Percentiles rank a stretch among this genome's conserved stretches.
Evolutionary conservation across 2,113 vertebrate genomes (phyloP).

Genomic region (Tychaedon coryphoeus): DNA sequence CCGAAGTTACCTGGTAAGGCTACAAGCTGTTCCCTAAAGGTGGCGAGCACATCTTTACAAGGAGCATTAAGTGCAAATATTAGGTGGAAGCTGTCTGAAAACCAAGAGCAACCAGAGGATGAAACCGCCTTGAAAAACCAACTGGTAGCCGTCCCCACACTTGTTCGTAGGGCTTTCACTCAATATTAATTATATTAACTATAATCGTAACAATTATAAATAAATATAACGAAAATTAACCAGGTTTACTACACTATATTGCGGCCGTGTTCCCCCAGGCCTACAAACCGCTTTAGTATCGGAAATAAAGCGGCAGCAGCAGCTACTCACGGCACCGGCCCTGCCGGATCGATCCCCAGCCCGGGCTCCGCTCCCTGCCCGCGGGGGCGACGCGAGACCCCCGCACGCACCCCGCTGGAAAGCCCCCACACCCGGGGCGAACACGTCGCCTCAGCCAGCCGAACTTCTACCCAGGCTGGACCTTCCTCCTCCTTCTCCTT

Average conservation of each 20-base stretch:
- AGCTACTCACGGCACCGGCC: neutral
- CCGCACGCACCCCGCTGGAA: no score
- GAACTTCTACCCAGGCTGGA: neutral
- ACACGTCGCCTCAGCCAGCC: neutral
- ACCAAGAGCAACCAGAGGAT: neutral
- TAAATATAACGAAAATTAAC: fast-evolving
- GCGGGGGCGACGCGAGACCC: neutral
- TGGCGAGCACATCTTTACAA: neutral
- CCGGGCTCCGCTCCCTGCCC: neutral
- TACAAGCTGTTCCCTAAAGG: neutral
- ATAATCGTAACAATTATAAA: neutral
- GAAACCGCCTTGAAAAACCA: neutral
- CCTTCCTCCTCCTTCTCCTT: neutral
- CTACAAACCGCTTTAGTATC: fast-evolving
- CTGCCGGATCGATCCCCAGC: neutral
- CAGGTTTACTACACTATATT: fast-evolving
- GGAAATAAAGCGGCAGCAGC: neutral
- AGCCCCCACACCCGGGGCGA: neutral
- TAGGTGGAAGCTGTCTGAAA: neutral
- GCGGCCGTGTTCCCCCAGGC: fast-evolving
- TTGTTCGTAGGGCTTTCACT: neutral
- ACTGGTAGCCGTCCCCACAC: fast-evolving
- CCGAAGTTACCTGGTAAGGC: neutral
- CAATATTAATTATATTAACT: neutral
- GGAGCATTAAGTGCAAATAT: neutral